phyloP scores from a whole-genome alignment of 2,113 vertebrate genomes.

The Elgaria multicarinata region DNA sequence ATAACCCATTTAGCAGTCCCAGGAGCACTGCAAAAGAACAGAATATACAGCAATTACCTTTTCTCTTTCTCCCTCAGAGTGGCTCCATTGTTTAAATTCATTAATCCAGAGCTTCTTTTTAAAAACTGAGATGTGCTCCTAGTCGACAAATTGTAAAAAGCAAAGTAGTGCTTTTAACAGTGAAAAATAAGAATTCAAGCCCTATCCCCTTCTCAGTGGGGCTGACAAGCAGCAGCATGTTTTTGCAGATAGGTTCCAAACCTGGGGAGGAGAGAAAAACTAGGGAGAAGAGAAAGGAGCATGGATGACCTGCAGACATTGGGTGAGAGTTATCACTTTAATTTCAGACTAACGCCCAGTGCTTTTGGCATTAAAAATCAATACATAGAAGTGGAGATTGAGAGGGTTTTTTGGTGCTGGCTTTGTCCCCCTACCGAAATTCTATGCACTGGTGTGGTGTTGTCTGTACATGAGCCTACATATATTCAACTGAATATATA shows the following conservation, averaged over 20 bases:
- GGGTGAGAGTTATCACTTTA: not conserved
- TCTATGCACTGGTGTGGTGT: not conserved
- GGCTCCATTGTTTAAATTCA: conserved; percentile 19
- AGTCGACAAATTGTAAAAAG: not conserved
- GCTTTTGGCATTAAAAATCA: not conserved
- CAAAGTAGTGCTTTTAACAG: not conserved
- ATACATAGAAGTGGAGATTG: not conserved
- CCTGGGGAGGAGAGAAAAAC: not conserved
- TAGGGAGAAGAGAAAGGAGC: not conserved
- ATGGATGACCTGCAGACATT: not conserved
- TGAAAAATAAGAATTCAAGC: not conserved
- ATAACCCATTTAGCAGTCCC: conserved; percentile 1
- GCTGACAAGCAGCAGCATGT: not conserved
- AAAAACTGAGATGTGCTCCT: not conserved
- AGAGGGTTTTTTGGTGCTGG: not conserved
- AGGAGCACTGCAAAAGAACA: conserved; percentile 10
- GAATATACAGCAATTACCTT: not conserved
- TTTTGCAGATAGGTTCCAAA: not conserved
- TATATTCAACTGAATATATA: not conserved
- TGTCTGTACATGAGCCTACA: not conserved
- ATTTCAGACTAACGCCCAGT: not conserved
- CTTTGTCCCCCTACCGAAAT: no score
- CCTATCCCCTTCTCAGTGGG: not conserved
- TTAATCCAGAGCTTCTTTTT: not conserved
- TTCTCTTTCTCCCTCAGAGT: not conserved